A percentile compares a stretch with the other conserved stretches of the same genome.
These are phyloP conservation scores for Lochmaea capreae DNA, from an alignment of 2,888 invertebrate species.

Conservation along the genomic window DNA sequence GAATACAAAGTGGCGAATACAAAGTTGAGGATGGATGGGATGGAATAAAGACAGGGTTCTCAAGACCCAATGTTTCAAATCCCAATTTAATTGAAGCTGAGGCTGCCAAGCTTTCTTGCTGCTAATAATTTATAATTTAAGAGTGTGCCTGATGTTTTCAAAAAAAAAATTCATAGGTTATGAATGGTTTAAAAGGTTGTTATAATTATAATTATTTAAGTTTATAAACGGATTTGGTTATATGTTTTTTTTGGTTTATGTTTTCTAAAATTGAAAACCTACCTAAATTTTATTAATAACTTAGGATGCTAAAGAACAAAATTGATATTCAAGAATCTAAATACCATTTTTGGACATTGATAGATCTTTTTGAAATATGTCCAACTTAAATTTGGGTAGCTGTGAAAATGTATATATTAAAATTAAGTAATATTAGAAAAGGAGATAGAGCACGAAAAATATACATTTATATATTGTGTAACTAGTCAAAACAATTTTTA, in stretches of 20 bases:
- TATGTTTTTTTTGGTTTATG: background rate
- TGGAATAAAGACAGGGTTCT: slow-evolving; percentile 94
- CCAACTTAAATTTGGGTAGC: background rate
- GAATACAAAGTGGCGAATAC: slow-evolving; percentile 92
- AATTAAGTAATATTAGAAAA: background rate
- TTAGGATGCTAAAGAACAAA: background rate
- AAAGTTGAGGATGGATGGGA: slow-evolving; percentile 97
- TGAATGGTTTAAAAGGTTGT: background rate
- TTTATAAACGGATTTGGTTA: background rate
- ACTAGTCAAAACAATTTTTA: slow-evolving; percentile 1
- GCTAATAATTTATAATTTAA: slow-evolving; percentile 66
- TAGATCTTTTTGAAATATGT: background rate
- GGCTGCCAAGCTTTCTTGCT: slow-evolving; percentile 89
- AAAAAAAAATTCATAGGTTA: background rate
- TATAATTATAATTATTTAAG: background rate
- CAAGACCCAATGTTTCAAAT: slow-evolving; percentile 83
- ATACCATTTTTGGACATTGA: background rate
- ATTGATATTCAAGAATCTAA: background rate
- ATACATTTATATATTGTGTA: slow-evolving; percentile 2
- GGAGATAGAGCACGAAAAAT: background rate
- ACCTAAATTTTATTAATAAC: no score
- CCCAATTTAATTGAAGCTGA: slow-evolving; percentile 90
- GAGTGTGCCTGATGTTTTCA: no score
- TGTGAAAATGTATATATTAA: slow-evolving; percentile 9
- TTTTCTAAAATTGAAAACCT: no score